Base-by-base conservation (phyloP, 2,113 vertebrate genomes). In the Diphyllodes magnificus region DNA sequence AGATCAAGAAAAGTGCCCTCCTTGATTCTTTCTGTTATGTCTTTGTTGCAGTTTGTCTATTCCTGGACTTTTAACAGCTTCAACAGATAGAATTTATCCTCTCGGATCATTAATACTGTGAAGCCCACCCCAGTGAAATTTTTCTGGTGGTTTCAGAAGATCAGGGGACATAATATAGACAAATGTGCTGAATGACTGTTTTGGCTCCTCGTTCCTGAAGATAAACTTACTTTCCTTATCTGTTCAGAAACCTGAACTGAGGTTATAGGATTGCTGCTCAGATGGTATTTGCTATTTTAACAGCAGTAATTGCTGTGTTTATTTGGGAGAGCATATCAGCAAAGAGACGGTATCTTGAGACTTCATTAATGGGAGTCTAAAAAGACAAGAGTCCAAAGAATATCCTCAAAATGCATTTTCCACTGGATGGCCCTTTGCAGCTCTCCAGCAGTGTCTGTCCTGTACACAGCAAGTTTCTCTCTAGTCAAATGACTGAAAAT, bases 261-360 rank as follows among this genome's bases (percentile, higher is more conserved):
- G 23, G 39, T 77, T 87, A 75, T 1, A 82, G 60, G 17, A 61
- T 28, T 68, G 28, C 50, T 83, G 35, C 66, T 93, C 28, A 92
- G 82, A 50, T 63, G 16, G 53, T n/a, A 73, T 88, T 85, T 87
- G 66, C 63, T 63, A 33, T 66, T 90, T 92, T 68, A 97, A 90
- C 75, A 92, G 87, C 79, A 30, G 61, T 82, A 95, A 93, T 93
- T 92, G 72, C 45, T 83, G 31, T 25, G 21, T 95, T 97, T 88
- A 93, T 60, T 77, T 78, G 54, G 96, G 88, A 96, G 93, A 66
- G 86, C 80, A 66, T 94, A 73, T 42, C 40, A 73, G 18, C 25
- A 86, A 89, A 61, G 50, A 75, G 53, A 47, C 16, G 44, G 0
- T 37, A 83, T 60, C 61, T 84, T 1, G 0, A 79, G 59, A 71